These are phyloP conservation scores for Peromyscus nudipes DNA, from an alignment of 2,797 vertebrate species.

Conservation along the genomic window DNA sequence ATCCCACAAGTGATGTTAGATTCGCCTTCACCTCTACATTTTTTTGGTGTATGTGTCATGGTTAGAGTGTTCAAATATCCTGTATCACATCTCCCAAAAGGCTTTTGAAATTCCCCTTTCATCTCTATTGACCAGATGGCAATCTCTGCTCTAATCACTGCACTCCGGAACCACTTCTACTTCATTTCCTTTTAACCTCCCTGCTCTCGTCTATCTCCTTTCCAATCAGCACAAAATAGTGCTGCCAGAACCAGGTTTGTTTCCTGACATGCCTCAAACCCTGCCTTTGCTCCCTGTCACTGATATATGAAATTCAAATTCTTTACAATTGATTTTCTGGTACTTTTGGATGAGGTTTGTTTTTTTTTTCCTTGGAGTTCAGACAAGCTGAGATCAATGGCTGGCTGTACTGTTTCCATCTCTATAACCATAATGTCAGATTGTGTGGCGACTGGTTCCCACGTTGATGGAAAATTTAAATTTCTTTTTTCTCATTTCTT, in stretches of 20 bases:
- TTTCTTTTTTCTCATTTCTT: background rate
- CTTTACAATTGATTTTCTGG: conserved; percentile 55
- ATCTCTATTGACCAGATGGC: background rate
- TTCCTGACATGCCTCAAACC: background rate
- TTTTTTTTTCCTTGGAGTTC: background rate
- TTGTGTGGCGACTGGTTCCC: background rate
- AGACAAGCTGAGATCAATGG: background rate
- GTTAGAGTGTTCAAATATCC: conserved; percentile 23
- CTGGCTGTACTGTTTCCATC: background rate
- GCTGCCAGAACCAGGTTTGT: conserved; percentile 45
- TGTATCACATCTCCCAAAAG: background rate
- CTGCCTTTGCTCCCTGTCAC: conserved; percentile 25
- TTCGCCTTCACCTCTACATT: conserved; percentile 5
- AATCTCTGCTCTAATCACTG: conserved; percentile 32
- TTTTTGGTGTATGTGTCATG: background rate
- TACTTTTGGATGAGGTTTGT: background rate
- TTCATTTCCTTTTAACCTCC: conserved; percentile 59
- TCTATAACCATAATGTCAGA: background rate
- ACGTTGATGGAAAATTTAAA: background rate
- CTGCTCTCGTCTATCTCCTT: conserved; percentile 27
- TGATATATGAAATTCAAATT: conserved; percentile 61
- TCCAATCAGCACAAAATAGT: conserved; percentile 38
- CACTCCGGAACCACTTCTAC: background rate
- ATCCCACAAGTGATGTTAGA: background rate
- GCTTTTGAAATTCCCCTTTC: conserved; percentile 3